Base-by-base conservation (phyloP, 2,113 vertebrate species). In the Bungarus multicinctus region DNA sequence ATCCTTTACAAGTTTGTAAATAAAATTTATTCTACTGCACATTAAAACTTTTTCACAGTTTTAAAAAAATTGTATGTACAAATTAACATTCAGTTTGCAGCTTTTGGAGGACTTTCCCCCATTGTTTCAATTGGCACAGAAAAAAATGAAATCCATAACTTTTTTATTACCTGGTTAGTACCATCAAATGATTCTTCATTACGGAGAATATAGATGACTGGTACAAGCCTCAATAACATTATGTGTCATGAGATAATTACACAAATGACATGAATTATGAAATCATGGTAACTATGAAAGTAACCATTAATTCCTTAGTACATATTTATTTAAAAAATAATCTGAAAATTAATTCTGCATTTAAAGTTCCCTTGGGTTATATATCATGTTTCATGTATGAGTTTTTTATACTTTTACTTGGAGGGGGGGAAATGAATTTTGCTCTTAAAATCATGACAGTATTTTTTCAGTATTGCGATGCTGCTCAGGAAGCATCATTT, bases 1-100 rank as follows among this genome's bases (percentile, higher is more conserved):
- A 94, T 91, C 45, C 93, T 95, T 94, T 94, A 93, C 94, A 96
- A 93, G 94, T 93, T 55, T 94, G 96, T 94, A 97, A 97, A 97
- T 96, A 96, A 96, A 97, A 97, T 96, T 96, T 97, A 96, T 96
- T 96, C 96, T 97, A 96, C 97, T 95, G 92, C 94, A 94, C 96
- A 95, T 96, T 96, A 97, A 90, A 95, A 96, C 95, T 95, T 95
- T 94, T 96, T 91, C 95, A 96, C 95, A 94, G 95, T 96, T 93
- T 93, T 50, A 4, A 43, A 60, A 92, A 93, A 89, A 58, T 16
- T 1, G 81, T 97, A 97, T 97, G 95, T 97, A 97, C 97, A 97
- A 97, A 97, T 96, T 30, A 95, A 97, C 94, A 96, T 52, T 95
- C 91, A 89, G 94, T 95, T 95, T 93, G 93, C 91, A 93, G 93